Evolutionary conservation across 1,140 invertebrate genomes (phyloP), one percentile per base, ranked within the genome.

Genomic region (Euura lappo): DNA sequence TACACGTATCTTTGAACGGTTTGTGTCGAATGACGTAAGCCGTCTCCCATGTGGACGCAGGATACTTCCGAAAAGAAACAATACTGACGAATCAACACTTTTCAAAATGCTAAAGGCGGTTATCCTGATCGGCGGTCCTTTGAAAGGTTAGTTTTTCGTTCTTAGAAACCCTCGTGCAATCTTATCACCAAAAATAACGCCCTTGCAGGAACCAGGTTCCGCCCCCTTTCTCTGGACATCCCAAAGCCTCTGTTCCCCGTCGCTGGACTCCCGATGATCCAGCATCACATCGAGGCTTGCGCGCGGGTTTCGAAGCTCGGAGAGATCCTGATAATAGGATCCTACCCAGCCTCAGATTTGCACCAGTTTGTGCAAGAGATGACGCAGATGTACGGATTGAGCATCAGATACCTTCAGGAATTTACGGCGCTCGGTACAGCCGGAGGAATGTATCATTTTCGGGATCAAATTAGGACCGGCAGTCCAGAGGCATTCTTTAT

Each of bases 161-260:
- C 46, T 2, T 10, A 65, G 68, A 65, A 64, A 4, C 45, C 28
- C 72, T 44, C 42, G 44, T 13, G 4, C 69, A 28, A 28, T 28
- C 28, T 28, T 28, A 71, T 70, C 7, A 13, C 45, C 65, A 72
- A 60, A 60, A 11, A 11, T 60, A 11, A 60, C 13, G 10, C 75
- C 76, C 75, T 82, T 83, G 77, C 83, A 98, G 97, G 97, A 10
- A 99, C 98, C 8, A 90, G 98, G 72, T 99, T 99, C 85, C 92
- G 98, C 4, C 98, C 98, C 0, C 88, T 99, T 3, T 99, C 98
- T 0, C 86, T 99, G 75, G 97, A 99, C 83, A 93, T 97, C 51
- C 98, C 98, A 4, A 99, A 99, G 83, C 98, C 98, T 0, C 82
- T 99, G 5, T 99, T 99, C 86, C 98, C 98, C 4, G 93, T 99